Evolutionary conservation across 2,888 invertebrate species (phyloP).

Genomic region (Lasioglossum malachurum): DNA sequence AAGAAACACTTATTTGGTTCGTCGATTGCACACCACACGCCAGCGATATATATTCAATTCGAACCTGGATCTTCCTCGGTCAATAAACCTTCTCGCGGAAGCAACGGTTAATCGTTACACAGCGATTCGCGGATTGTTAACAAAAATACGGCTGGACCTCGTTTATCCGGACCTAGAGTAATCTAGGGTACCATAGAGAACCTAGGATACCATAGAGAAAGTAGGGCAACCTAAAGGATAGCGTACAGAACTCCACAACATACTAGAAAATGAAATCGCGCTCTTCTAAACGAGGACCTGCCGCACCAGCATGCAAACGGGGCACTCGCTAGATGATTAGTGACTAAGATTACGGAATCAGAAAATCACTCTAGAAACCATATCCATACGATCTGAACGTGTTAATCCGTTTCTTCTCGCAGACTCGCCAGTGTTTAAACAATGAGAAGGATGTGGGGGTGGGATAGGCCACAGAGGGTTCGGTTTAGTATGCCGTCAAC

Average conservation of each 20-base stretch:
- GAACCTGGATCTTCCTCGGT: not conserved
- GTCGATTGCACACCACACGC: conserved; percentile 23
- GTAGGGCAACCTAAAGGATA: not conserved
- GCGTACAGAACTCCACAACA: not conserved
- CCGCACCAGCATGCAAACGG: conserved; percentile 39
- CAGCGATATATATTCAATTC: not conserved
- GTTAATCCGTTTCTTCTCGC: conserved; percentile 59
- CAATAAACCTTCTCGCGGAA: not conserved
- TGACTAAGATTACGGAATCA: conserved; percentile 48
- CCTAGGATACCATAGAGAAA: no score
- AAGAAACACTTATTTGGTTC: not conserved
- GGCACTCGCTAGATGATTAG: conserved; percentile 31
- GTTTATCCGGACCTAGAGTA: not conserved
- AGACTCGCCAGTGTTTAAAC: conserved; percentile 55
- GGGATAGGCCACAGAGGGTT: conserved; percentile 35
- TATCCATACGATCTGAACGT: conserved; percentile 71
- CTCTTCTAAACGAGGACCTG: not conserved
- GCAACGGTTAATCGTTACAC: conserved; percentile 4
- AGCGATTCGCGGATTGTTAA: not conserved
- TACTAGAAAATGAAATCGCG: not conserved
- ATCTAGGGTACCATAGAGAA: no score
- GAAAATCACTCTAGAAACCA: conserved; percentile 67
- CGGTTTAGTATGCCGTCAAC: conserved; percentile 16
- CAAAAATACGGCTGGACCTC: not conserved
- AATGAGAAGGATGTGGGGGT: conserved; percentile 30